Base-by-base conservation (phyloP, 2,113 vertebrate species). In the Meleagris gallopavo region DNA sequence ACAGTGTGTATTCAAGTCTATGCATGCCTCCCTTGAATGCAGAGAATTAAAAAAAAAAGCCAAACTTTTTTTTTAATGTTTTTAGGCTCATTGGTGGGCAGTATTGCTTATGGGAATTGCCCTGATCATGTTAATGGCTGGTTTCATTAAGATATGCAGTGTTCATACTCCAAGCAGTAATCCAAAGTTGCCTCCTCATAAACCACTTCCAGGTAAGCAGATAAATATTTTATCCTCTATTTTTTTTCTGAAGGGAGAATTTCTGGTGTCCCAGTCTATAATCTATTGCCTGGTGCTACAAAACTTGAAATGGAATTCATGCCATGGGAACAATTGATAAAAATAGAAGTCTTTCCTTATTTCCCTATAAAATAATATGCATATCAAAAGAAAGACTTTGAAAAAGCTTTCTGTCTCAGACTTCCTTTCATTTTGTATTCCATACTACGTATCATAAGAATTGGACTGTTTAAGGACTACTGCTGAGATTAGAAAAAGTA, bases 151-250 rank as follows among this genome's bases (percentile, higher is more conserved):
- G 97, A 98, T 99, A 97, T 99, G 99, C 98, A 99, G 99, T 86
- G 99, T 99, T 86, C 99, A 99, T 96, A 99, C 99, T 50, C 99
- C 99, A 55, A 99, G 99, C 98, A 99, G 98, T 97, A 99, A 99
- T 96, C 99, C 99, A 95, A 99, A 99, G 97, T 97, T 99, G 95
- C 99, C 99, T 80, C 98, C 99, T 89, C 98, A 98, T 84, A 99
- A 98, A 98, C 98, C 98, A 88, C 98, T 99, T 94, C 98, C 99
- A 98, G 99, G 99, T 99, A 95, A 98, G 98, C 77, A 76, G 24
- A 73, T 45, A 79, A 79, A 46, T 29, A 9, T 30, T 90, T 90
- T 75, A n/a, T 92, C 30, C 19, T 54, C 58, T 80, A 0, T 72
- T 76, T 45, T 25, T 9, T 10, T 41, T 76, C n/a, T 67, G 6